Evolutionary conservation across 2,888 invertebrate genomes (phyloP), one percentile per base, ranked within the genome.

Genomic region (Andrena chrysosceles): DNA sequence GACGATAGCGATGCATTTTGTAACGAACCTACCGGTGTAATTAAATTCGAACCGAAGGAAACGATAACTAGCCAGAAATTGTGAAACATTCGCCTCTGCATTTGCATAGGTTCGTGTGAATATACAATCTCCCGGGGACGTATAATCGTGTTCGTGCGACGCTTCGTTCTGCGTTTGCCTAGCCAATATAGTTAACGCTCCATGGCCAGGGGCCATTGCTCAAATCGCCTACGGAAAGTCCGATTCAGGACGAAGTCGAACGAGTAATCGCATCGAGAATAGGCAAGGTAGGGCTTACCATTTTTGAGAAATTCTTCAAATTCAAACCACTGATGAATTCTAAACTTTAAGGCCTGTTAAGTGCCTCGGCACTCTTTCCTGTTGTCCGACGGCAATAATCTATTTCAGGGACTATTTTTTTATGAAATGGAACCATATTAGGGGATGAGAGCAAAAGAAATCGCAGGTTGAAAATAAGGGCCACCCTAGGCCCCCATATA

Each of bases 1-100:
- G 26, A 56, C 52, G 77, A 69, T 56, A 79, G 42, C 73, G 72
- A 66, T 64, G 80, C 72, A 74, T 81, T 87, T 79, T 81, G 78
- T 79, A 88, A 85, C 77, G 60, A n/a, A 72, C 60, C 70, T 70
- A 48, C 56, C 62, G 67, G 67, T 70, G 85, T 81, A 88, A 86
- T 88, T 86, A 88, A 83, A 88, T 86, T 86, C 74, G 67, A 77
- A 77, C 79, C 78, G 81, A 77, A 86, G 90, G 87, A 91, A 90
- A 92, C 89, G 89, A 92, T 92, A 91, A 91, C 91, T 89, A 91
- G 87, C 88, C 89, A 89, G 90, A 92, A 91, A 91, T 92, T 89
- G 87, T 83, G 82, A 81, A 87, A 85, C 86, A 83, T 89, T 89
- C 86, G 85, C 85, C 81, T 87, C 78, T 84, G 84, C 85, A 83